Percentiles rank a stretch among this genome's conserved stretches.
phyloP scores from a whole-genome alignment of 1,140 invertebrate species.

The Aphelenchoides fujianensis region DNA sequence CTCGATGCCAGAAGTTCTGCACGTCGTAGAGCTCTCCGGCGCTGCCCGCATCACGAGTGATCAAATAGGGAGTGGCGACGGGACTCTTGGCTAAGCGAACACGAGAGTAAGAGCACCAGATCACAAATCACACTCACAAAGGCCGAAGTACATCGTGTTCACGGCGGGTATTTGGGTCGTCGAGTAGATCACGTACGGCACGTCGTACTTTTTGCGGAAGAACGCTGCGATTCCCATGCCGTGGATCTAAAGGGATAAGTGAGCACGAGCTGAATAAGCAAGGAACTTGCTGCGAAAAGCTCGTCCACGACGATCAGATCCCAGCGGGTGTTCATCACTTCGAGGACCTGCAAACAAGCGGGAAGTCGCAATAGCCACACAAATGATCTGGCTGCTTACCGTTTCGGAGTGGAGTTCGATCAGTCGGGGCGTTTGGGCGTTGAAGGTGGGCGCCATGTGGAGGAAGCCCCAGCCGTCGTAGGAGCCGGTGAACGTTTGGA shows the following conservation, averaged over 20 bases:
- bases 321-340: neutral
- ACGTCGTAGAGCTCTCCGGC: neutral
- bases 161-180: constrained; percentile 4
- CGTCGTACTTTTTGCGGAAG: neutral
- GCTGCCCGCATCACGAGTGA: neutral
- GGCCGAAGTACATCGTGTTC: neutral
- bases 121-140: neutral
- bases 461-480: neutral
- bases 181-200: constrained; percentile 8
- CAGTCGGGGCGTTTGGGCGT: neutral
- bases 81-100: neutral
- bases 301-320: constrained; percentile 7
- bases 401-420: neutral
- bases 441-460: neutral
- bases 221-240: constrained; percentile 5
- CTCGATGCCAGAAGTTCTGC: neutral
- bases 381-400: neutral
- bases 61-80: neutral
- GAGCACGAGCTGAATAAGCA: too few relatives aligned
- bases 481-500: neutral
- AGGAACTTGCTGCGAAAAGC: too few relatives aligned
- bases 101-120: neutral
- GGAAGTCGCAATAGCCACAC: neutral
- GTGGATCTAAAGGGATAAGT: too few relatives aligned
- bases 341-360: neutral